phyloP scores from a whole-genome alignment of 2,113 vertebrate genomes.

The Leptobrachium leishanense region DNA sequence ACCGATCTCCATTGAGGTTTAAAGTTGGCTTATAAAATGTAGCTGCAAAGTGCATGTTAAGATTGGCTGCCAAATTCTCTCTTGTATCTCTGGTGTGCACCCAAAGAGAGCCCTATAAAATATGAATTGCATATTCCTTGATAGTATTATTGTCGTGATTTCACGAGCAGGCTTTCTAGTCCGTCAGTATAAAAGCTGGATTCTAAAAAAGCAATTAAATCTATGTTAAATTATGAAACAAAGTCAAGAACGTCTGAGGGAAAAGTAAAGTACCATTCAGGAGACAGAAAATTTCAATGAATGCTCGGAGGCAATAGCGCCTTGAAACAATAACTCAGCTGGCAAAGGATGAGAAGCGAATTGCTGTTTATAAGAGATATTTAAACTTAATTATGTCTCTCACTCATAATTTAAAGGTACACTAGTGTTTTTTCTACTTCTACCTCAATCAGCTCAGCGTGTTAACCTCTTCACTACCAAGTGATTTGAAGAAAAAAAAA shows the following conservation, averaged over 20 bases:
- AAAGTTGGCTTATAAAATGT: neutral
- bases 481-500: too few species aligned
- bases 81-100: neutral
- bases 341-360: neutral
- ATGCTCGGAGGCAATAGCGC: neutral
- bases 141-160: neutral
- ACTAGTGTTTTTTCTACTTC: too few species aligned
- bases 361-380: neutral
- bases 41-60: neutral
- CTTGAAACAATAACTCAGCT: neutral
- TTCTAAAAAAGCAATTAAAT: neutral
- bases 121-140: conserved; percentile 21
- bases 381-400: neutral
- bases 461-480: too few species aligned
- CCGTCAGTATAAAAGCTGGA: conserved; percentile 1
- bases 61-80: neutral
- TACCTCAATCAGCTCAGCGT: too few species aligned
- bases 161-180: neutral
- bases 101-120: conserved; percentile 10
- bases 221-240: neutral
- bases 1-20: too few species aligned
- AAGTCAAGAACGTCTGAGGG: neutral
- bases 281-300: neutral
- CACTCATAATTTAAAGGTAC: too few species aligned
- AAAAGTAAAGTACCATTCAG: neutral